Evolutionary conservation across 2,888 invertebrate species (phyloP), one percentile per base, ranked within the genome.

Genomic region (Ochropacha duplaris): DNA sequence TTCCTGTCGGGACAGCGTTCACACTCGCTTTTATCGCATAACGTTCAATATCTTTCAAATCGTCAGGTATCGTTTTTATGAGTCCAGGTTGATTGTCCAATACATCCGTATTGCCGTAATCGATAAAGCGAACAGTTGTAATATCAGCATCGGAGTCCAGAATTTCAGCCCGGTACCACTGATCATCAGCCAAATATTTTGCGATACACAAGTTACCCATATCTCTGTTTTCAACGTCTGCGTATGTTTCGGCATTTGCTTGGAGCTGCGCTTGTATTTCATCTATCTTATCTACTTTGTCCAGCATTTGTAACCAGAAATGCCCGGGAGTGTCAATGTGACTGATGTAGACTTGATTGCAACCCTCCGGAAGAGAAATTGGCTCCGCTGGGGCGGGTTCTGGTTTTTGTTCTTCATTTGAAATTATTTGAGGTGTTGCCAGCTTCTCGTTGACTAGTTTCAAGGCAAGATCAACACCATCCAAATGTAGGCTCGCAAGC

Each of bases 151-250:
- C 95, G 0, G 96, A 94, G 78, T 97, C 97, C 49, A 98, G 94
- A 9, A 99, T 96, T 78, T 95, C 95, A 0, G 98, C 99, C 59
- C 99, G 94, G 84, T 99, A 99, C 99, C 99, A 99, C 64, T 94
- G 94, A 49, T 96, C 95, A 78, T 99, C 98, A 1, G 95, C 95
- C 0, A 95, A 94, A 82, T 97, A 98, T 74, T 96, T 95, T 0
- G 98, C 98, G 54, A 95, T 93, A 70, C 96, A 97, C 0, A 95
- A 75, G 0, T 94, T 94, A 8, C 95, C 95, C 57, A 94, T 89
- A 51, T 94, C 94, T 1, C 94, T 92, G 56, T 83, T 94, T 57
- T 93, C 93, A 11, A 96, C 81, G 39, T 94, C 92, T 0, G 93
- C 79, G 77, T 94, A 93, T 0, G 84, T 80, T 0, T 83, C 78